Conservation (phyloP, 1,140 invertebrate genomes). For the Hydropsyche tenuis region DNA sequence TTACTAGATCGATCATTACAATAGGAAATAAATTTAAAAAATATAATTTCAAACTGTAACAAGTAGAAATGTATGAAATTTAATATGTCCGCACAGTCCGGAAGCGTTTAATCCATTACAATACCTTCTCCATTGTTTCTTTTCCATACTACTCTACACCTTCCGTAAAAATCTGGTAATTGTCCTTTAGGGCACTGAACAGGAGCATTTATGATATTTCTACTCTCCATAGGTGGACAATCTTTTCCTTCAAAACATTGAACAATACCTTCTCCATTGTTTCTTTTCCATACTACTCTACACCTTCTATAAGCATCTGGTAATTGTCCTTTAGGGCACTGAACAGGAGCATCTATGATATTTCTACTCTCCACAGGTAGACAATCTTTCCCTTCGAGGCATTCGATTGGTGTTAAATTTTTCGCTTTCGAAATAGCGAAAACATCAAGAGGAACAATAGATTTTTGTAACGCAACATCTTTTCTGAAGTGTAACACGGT, state of each 20-base stretch:
- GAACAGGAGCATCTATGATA: constrained; percentile 41
- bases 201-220: constrained; percentile 8
- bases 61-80: not conserved
- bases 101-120: not conserved
- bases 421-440: too few species aligned
- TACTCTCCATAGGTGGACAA: too few species aligned
- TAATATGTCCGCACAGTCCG: not conserved
- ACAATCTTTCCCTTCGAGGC: too few species aligned
- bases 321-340: constrained; percentile 44
- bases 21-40: not conserved
- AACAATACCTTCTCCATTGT: too few species aligned
- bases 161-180: constrained; percentile 26
- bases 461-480: too few species aligned
- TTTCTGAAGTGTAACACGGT: too few species aligned
- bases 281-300: constrained; percentile 15
- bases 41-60: not conserved
- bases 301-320: constrained; percentile 42
- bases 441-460: too few species aligned
- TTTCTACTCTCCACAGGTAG: constrained; percentile 9
- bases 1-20: not conserved
- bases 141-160: constrained; percentile 22
- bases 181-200: constrained; percentile 35
- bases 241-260: too few species aligned
- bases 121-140: not conserved
- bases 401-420: too few species aligned